These are phyloP conservation scores for Psittacula cyanocephala DNA, from an alignment of 2,113 vertebrate species.

Conservation along the genomic window DNA sequence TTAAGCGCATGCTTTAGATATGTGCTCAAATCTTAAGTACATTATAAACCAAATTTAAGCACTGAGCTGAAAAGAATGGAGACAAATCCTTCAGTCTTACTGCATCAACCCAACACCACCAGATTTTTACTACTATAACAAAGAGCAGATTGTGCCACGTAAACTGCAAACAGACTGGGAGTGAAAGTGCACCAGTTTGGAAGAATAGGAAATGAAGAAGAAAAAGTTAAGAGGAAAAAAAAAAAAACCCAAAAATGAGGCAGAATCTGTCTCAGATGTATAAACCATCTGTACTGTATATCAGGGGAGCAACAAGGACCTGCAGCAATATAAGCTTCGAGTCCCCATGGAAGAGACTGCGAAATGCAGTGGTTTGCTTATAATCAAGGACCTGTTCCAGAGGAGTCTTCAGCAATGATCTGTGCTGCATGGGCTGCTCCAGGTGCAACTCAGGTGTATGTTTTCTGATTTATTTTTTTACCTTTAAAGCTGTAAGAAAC, in stretches of 20 bases:
- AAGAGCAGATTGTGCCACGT: background rate
- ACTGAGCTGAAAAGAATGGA: background rate
- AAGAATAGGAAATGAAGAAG: slow-evolving; percentile 11
- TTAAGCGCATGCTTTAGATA: background rate
- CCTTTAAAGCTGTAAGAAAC: background rate
- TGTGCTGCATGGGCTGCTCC: background rate
- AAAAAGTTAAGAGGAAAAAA: background rate
- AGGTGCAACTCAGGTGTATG: too few relatives aligned
- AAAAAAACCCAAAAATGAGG: background rate
- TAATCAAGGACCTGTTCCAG: background rate
- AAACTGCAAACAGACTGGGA: background rate
- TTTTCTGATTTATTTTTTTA: background rate
- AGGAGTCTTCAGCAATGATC: background rate
- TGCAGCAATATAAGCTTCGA: background rate
- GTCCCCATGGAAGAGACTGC: background rate
- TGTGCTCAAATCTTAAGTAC: background rate
- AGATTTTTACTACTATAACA: background rate
- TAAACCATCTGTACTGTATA: slow-evolving; percentile 2
- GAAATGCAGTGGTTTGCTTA: background rate
- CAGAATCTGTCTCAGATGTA: slow-evolving; percentile 24
- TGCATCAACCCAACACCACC: background rate
- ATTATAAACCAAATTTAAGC: background rate
- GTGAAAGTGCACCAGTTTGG: background rate
- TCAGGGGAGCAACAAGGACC: slow-evolving; percentile 1
- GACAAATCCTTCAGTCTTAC: background rate